Evolutionary conservation across 2,888 invertebrate species (phyloP), one percentile per base, ranked within the genome.

Genomic region (Pyrrhosoma nymphula): DNA sequence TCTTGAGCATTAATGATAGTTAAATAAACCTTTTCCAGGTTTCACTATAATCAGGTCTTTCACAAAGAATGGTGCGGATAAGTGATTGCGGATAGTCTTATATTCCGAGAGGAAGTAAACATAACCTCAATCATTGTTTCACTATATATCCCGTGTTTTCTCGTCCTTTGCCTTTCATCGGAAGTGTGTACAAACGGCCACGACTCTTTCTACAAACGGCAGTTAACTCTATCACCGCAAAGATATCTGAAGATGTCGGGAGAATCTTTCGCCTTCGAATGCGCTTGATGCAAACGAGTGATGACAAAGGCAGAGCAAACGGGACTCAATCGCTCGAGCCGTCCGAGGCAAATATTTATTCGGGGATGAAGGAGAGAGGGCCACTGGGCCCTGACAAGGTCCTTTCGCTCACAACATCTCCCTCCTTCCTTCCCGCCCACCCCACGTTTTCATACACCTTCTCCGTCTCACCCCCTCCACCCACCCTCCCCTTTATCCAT

Each of bases 361-460:
- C 75, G 75, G 75, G 75, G 69, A 69, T 69, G 69, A 69, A 82
- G 75, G 16, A 82, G 75, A 30, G 75, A 82, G n/a, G 69, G 69
- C 69, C 69, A 26, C 26, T 26, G 69, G 26, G 75, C 23, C 75
- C 75, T 20, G 75, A n/a, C 75, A 20, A 23, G 75, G 26, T 18
- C 75, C 30, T 82, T 10, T n/a, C 75, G 10, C 30, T 82, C 69
- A 47, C 47, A 47, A 47, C 47, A 47, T 8, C 47, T 8, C 47
- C 60, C 60, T 20, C 20, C 60, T 12, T 8, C 8, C n/a, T 30
- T 16, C 69, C 75, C 75, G 6, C 30, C 26, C 75, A 69, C 0
- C 30, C 75, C 75, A 47, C 47, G 47, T 47, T 69, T 69, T 69
- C 23, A 69, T 26, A 69, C 69, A 26, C 26, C 26, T 3, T 3